These are phyloP conservation scores for Erpornis zantholeuca DNA, from an alignment of 2,113 vertebrate species.

Conservation along the genomic window DNA sequence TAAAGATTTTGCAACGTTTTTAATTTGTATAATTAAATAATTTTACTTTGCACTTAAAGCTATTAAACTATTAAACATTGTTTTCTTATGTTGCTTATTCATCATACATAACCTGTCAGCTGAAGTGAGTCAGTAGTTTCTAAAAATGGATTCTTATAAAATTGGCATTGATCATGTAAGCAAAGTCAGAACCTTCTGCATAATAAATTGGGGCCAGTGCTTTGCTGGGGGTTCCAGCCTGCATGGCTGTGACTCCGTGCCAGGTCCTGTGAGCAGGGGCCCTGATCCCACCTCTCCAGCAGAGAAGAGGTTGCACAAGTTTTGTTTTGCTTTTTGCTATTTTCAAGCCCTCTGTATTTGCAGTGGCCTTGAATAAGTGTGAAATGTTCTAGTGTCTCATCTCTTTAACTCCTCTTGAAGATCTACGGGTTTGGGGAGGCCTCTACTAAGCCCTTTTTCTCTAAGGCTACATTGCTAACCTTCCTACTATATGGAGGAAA, in stretches of 20 bases:
- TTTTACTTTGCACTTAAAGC: background rate
- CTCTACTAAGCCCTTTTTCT: background rate
- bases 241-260: background rate
- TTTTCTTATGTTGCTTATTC: background rate
- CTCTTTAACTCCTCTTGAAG: background rate
- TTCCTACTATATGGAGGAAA: background rate
- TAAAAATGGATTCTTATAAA: background rate
- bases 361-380: background rate
- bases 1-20: background rate
- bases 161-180: background rate
- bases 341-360: background rate
- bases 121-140: background rate
- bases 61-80: slow-evolving; percentile 1
- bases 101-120: background rate
- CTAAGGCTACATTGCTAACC: background rate
- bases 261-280: background rate
- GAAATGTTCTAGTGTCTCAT: background rate
- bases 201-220: background rate
- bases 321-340: background rate
- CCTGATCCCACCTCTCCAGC: background rate
- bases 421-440: background rate
- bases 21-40: background rate
- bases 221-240: background rate
- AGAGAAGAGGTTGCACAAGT: background rate
- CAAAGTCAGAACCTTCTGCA: background rate